Percentiles rank a stretch among this genome's conserved stretches.
These are phyloP conservation scores for Thalassoma bifasciatum DNA, from an alignment of 2,113 vertebrate species.

Conservation along the genomic window DNA sequence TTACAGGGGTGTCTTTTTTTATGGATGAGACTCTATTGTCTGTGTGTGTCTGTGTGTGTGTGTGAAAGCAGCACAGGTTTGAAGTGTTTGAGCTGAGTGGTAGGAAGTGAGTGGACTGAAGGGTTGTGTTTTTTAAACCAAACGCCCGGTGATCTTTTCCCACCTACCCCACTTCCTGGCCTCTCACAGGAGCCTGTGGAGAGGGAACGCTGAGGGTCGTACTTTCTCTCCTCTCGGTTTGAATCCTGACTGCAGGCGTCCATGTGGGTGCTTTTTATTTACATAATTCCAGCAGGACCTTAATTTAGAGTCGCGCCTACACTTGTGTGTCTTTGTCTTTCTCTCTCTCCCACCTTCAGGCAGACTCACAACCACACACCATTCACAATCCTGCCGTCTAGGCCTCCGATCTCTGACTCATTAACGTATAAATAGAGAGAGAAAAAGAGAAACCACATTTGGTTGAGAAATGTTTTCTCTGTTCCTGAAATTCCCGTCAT, in stretches of 20 bases:
- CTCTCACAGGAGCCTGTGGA: conserved; percentile 61
- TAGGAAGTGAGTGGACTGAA: conserved; percentile 15
- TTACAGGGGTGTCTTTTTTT: conserved; percentile 61
- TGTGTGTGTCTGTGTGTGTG: conserved; percentile 51
- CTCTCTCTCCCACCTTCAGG: conserved; percentile 20
- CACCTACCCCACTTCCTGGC: conserved; percentile 65
- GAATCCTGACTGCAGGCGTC: conserved; percentile 12
- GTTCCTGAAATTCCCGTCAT: conserved; percentile 55
- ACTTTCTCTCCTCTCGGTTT: conserved; percentile 32
- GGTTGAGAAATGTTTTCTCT: conserved; percentile 47
- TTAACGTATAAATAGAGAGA: conserved; percentile 2
- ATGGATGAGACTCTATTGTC: conserved; percentile 57
- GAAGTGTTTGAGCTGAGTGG: conserved; percentile 30
- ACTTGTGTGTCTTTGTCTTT: conserved; percentile 23
- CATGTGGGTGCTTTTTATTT: conserved; percentile 51
- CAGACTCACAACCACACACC: neutral
- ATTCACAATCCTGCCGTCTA: neutral
- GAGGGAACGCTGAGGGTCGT: conserved; percentile 68
- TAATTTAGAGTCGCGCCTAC: conserved; percentile 63
- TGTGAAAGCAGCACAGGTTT: conserved; percentile 39
- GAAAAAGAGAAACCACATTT: conserved; percentile 47
- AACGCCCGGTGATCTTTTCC: conserved; percentile 51
- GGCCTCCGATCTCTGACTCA: conserved; percentile 12
- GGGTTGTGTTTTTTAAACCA: conserved; percentile 40
- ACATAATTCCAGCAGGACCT: conserved; percentile 33